Percentiles rank a stretch among this genome's conserved stretches.
Evolutionary conservation across 2,797 vertebrate genomes (phyloP).

Genomic region (Esox masquinongy): DNA sequence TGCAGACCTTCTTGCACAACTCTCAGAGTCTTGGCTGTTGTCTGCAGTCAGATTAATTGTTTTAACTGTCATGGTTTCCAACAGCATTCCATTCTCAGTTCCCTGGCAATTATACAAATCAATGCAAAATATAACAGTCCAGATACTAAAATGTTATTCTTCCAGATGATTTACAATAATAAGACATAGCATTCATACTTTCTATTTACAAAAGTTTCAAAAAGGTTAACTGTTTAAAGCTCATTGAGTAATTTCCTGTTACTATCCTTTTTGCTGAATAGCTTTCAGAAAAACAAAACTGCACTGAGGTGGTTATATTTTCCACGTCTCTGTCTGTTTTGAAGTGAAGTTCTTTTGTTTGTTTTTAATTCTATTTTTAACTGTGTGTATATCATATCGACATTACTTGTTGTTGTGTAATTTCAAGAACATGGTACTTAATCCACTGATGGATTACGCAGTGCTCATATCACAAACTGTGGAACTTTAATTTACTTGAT

Average conservation of each 20-base stretch:
- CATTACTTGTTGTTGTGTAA: background rate
- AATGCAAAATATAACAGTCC: conserved; percentile 63
- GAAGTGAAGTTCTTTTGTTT: background rate
- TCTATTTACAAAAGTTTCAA: conserved; percentile 5
- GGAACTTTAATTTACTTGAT: background rate
- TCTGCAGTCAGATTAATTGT: background rate
- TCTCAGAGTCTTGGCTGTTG: conserved; percentile 12
- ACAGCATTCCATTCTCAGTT: conserved; percentile 33
- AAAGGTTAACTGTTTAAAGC: too few relatives aligned
- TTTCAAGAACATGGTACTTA: background rate
- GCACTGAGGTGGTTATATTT: conserved; percentile 42
- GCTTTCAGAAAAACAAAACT: conserved; percentile 24
- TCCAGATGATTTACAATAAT: conserved; percentile 72
- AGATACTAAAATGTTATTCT: conserved; percentile 72
- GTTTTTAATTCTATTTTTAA: background rate
- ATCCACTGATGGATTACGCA: background rate
- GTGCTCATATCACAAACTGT: background rate
- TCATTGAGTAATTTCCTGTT: conserved; percentile 6
- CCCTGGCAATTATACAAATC: conserved; percentile 56
- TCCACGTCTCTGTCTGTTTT: conserved; percentile 35
- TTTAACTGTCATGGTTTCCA: conserved; percentile 42
- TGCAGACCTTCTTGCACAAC: background rate
- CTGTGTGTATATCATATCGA: background rate
- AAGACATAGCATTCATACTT: conserved; percentile 74
- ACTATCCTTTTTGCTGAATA: conserved; percentile 31